These are phyloP conservation scores for Caprella mutica DNA, from an alignment of 2,888 invertebrate genomes.

Conservation along the genomic window DNA sequence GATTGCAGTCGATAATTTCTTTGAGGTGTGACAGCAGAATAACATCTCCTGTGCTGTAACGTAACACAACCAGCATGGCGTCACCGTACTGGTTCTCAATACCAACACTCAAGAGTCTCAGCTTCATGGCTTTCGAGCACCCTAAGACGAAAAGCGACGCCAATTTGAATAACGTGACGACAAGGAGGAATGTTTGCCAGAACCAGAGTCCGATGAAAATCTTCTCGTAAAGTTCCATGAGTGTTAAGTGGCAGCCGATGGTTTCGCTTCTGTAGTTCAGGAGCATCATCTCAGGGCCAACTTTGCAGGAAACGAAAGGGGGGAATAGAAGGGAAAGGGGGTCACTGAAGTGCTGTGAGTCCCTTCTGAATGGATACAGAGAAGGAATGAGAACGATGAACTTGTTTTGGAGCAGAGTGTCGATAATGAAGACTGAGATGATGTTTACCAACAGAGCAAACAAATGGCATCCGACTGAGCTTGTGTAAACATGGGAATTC, in stretches of 20 bases:
- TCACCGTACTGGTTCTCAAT: background rate
- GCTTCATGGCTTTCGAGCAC: background rate
- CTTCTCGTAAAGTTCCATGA: conserved; percentile 7
- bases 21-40: background rate
- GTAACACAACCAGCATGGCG: background rate
- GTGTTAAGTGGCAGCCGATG: conserved; percentile 2
- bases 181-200: background rate
- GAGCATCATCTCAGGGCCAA: conserved; percentile 7
- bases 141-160: background rate
- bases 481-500: conserved; percentile 1
- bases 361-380: background rate
- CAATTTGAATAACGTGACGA: background rate
- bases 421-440: background rate
- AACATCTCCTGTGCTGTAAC: conserved; percentile 2
- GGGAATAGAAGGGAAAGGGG: conserved; percentile 7
- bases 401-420: background rate
- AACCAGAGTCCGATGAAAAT: background rate
- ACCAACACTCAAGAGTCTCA: background rate
- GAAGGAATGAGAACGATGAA: background rate
- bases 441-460: background rate
- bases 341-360: background rate
- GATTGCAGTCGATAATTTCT: background rate
- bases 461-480: background rate
- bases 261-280: conserved; percentile 1
- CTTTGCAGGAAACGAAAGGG: conserved; percentile 6